Evolutionary conservation across 2,797 vertebrate species (phyloP), one percentile per base, ranked within the genome.

Genomic region (Telmatherina bonti): DNA sequence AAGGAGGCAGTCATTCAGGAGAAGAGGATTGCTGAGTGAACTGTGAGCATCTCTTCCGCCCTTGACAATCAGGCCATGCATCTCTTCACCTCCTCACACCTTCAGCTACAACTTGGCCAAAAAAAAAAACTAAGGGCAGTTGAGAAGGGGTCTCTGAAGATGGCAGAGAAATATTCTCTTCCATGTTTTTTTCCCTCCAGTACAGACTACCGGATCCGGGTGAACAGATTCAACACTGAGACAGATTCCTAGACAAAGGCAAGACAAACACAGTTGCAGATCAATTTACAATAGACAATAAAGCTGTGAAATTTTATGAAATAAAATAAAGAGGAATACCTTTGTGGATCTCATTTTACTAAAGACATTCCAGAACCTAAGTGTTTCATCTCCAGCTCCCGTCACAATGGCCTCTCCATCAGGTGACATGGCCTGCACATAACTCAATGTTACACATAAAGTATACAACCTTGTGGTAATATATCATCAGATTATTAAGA

Each of bases 291-390:
- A 43, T 0, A 30, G 10, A 62, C 11, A 12, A 53, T 27, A 26
- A 20, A 24, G 53, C 18, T 13, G 36, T 43, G 9, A 16, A 45
- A 8, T 8, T 11, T 1, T 13, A 5, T 41, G 33, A 7, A 27
- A 20, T 35, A 52, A 52, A 5, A 4, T 56, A 54, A 6, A 75
- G 20, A 5, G 27, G 16, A 5, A 26, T 43, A 96, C 98, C 97
- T 99, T 99, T 0, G 98, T 99, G 0, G 97, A 99, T 78, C 98
- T 96, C 52, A 97, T 99, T 92, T 99, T 99, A 90, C 98, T 99
- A 80, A 99, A 99, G 88, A 99, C 97, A 0, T 99, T 99, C 98
- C 98, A 99, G 91, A 99, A 99, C 51, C 98, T 90, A 67, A 99
- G 90, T 0, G 98, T 99, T 84, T 99, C 98, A 0, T 99, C 98